Evolutionary conservation across 2,113 vertebrate genomes (phyloP), one percentile per base, ranked within the genome.

Genomic region (Elanoides forficatus): DNA sequence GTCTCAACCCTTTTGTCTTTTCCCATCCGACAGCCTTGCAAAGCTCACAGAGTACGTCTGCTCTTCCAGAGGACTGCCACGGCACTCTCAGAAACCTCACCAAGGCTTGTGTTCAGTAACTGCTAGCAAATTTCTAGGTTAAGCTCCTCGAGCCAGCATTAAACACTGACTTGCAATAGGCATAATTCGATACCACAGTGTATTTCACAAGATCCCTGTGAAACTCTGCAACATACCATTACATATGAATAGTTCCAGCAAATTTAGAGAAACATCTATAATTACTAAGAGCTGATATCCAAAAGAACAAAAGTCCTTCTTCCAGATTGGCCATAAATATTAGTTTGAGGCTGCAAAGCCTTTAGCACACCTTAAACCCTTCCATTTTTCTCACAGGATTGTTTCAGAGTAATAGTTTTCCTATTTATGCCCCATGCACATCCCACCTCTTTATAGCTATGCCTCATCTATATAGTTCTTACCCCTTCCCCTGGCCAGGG

Each of bases 141-240:
- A 63, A 81, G 2, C 50, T 76, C 66, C 62, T 45, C 2, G 0
- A 86, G 67, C 26, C 87, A 88, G 23, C 53, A 38, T 66, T 90
- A 87, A 95, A 90, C 38, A 25, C 20, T 60, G n/a, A 53, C 15
- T 82, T 86, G 45, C 45, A 91, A 70, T 10, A 55, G 3, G 17
- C n/a, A 81, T 59, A 58, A 93, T 70, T 13, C 2, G 11, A 66
- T 70, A 85, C 56, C 47, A 30, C 3, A 36, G 16, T 10, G 21
- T 68, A 65, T 87, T 96, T 96, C 89, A 80, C 32, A 96, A 97
- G 62, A 91, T 55, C 71, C 38, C 30, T 83, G 74, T 90, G 91
- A 96, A 95, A 94, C 32, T 90, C 62, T 93, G 59, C 63, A 95
- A 79, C 3, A 10, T 89, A 42, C 50, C 23, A 91, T 91, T 91